A percentile compares a stretch with the other conserved stretches of the same genome.
phyloP scores from a whole-genome alignment of 2,888 invertebrate species.

The Tenthredo scrophulariae region DNA sequence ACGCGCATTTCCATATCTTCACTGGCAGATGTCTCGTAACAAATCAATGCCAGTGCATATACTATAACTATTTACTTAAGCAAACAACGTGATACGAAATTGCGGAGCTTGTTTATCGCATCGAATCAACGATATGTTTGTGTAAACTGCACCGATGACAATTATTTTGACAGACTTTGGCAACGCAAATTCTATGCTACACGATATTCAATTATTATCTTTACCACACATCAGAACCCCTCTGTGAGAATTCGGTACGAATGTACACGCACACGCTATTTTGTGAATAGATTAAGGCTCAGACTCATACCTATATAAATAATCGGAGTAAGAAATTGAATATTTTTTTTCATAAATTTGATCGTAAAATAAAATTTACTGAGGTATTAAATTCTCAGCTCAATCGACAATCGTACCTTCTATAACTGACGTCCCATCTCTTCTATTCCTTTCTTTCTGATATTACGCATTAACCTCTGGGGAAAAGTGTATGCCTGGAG shows the following conservation, averaged over 20 bases:
- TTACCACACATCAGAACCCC: neutral
- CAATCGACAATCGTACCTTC: slow-evolving; percentile 25
- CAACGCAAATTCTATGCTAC: neutral
- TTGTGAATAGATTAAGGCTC: neutral
- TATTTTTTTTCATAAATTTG: neutral
- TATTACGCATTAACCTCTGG: slow-evolving; percentile 14
- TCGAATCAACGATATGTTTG: neutral
- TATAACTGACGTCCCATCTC: slow-evolving; percentile 6
- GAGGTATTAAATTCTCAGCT: slow-evolving; percentile 12
- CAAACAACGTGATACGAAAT: neutral
- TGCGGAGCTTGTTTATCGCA: neutral
- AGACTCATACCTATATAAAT: neutral
- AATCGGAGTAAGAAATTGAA: neutral
- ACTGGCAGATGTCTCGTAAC: neutral
- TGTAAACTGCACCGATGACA: neutral
- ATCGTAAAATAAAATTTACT: neutral
- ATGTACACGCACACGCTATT: neutral
- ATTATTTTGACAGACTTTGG: neutral
- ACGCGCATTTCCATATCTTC: slow-evolving; percentile 22
- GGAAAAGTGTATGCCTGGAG: neutral
- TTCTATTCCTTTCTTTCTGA: neutral
- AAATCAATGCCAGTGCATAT: neutral
- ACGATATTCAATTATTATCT: neutral
- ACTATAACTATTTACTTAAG: slow-evolving; percentile 11
- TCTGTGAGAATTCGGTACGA: neutral